phyloP scores from a whole-genome alignment of 2,797 vertebrate species.

The Halcyon smyrnensis region DNA sequence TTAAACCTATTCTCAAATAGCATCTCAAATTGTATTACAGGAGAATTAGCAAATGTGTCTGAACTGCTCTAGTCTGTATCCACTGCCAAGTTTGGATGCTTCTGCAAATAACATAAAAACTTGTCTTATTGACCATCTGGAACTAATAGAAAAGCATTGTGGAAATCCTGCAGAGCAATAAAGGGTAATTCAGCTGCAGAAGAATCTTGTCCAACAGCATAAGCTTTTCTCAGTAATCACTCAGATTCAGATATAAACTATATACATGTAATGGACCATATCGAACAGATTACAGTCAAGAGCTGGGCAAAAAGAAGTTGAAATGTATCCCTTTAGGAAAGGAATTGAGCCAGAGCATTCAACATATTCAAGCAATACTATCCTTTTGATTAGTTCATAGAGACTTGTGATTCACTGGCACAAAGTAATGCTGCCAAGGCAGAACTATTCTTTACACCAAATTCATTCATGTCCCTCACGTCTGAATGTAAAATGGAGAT shows the following conservation, averaged over 20 bases:
- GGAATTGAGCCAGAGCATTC: not conserved
- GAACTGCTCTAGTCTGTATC: not conserved
- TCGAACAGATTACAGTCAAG: not conserved
- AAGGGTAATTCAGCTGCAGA: not conserved
- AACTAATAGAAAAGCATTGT: constrained; percentile 10
- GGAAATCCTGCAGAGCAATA: constrained; percentile 22
- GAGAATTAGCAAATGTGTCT: not conserved
- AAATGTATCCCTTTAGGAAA: not conserved
- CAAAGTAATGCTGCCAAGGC: not conserved
- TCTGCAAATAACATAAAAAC: not conserved
- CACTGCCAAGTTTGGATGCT: not conserved
- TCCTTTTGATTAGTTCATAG: not conserved
- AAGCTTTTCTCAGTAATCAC: constrained; percentile 5
- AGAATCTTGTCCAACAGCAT: not conserved
- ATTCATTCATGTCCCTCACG: not conserved
- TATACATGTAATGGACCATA: not conserved
- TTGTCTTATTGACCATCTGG: not conserved
- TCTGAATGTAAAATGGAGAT: not conserved
- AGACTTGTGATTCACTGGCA: not conserved
- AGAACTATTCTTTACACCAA: not conserved
- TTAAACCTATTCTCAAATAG: not conserved
- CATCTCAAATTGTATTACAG: not conserved
- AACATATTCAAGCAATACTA: not conserved
- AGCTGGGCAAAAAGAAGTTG: not conserved
- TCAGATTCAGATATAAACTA: not conserved